Base-by-base conservation (phyloP, 2,888 invertebrate genomes). In the Aleiodes leptofemur region DNA sequence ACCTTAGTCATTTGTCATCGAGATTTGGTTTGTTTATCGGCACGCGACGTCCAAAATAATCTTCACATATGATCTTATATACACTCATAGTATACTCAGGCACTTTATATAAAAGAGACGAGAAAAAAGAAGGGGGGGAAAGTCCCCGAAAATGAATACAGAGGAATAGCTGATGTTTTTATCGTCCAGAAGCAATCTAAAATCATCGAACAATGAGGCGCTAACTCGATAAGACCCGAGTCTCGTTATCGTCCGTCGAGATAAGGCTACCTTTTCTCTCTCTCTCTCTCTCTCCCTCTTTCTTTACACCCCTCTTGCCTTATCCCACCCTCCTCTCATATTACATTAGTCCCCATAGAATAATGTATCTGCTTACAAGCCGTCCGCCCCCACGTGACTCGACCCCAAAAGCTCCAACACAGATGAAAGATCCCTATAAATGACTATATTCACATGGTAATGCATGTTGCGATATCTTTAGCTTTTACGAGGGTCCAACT, bases 361-460 rank as follows among this genome's bases (percentile, higher is more conserved):
- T 87, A 87, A 87, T 86, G 85, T 86, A 85, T 87, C 86, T 81
- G 82, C 85, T 84, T 83, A 82, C 81, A 81, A 79, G 74, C 78
- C 69, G 23, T 23, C 23, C 76, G 43, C 68, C 70, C 72, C 77
- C 76, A 69, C 74, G 64, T 53, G 43, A 69, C 72, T 69, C 72
- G 70, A 75, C 71, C 76, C 76, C 69, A 68, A 71, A 64, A 29
- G 11, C 34, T 34, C 16, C 53, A 31, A 48, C 56, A 70, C 57
- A 59, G 48, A n/a, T 48, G 43, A 43, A 48, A 16, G n/a, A 50
- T 51, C 14, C 23, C 43, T 48, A 43, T 66, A 81, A 83, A 86
- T 83, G 84, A 85, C 87, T 86, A 86, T 87, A 89, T 89, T 89
- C 88, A 86, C 86, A 89, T 89, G 88, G 86, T 88, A 89, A 89